Percentiles rank a stretch among this genome's conserved stretches.
Evolutionary conservation across 2,113 vertebrate species (phyloP).

Genomic region (Pogona vitticeps): DNA sequence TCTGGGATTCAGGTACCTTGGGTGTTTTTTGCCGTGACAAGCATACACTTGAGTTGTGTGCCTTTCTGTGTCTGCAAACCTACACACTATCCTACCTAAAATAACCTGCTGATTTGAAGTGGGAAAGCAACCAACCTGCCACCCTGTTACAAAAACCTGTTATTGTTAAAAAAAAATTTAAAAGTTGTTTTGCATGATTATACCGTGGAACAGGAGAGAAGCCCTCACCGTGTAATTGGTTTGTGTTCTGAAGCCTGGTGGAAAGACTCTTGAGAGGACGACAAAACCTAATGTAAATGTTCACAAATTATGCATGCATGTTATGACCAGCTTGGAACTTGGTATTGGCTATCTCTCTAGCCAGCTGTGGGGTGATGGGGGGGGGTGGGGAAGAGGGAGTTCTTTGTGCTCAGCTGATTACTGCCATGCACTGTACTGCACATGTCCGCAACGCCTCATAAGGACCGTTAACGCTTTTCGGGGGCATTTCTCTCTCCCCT

Average conservation of each 20-base stretch:
- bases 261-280: conserved; percentile 76
- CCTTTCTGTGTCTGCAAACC: conserved; percentile 24
- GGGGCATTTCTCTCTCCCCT: conserved; percentile 65
- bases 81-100: conserved; percentile 22
- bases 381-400: conserved; percentile 77
- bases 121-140: conserved; percentile 43
- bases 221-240: conserved; percentile 49
- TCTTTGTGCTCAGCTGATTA: conserved; percentile 97
- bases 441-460: conserved; percentile 75
- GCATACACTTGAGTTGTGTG: conserved; percentile 33
- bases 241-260: conserved; percentile 47
- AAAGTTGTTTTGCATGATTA: conserved; percentile 73
- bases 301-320: conserved; percentile 92
- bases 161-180: conserved; percentile 35
- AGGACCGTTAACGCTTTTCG: conserved; percentile 75
- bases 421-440: conserved; percentile 94
- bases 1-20: conserved; percentile 26
- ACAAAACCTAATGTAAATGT: conserved; percentile 86
- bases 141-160: conserved; percentile 46
- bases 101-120: conserved; percentile 34
- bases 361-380: conserved; percentile 85
- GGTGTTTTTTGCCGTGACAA: conserved; percentile 11
- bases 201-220: conserved; percentile 63
- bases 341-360: conserved; percentile 83
- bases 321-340: conserved; percentile 85